A percentile compares a stretch with the other conserved stretches of the same genome.
phyloP scores from a whole-genome alignment of 2,797 vertebrate genomes.

The Parauchenoglanis punctatus region DNA sequence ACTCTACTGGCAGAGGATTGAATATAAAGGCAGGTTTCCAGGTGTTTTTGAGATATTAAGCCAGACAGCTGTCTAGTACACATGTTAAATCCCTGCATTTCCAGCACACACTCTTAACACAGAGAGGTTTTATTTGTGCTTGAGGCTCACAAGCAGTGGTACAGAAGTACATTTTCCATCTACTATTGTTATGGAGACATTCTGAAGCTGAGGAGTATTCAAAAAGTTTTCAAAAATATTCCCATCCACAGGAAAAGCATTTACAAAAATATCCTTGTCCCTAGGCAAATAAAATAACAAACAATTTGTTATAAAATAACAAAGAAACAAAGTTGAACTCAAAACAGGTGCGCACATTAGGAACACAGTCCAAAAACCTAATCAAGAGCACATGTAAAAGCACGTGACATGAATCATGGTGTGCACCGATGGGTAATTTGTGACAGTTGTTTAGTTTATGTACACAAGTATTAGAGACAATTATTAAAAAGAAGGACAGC shows the following conservation, averaged over 20 bases:
- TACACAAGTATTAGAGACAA: background rate
- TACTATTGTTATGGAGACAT: background rate
- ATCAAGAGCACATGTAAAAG: background rate
- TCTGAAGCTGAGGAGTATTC: background rate
- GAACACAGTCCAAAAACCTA: background rate
- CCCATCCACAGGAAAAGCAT: background rate
- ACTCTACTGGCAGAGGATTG: background rate
- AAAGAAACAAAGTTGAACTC: background rate
- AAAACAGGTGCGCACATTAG: background rate
- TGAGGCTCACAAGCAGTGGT: background rate
- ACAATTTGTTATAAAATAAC: background rate
- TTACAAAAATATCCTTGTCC: constrained; percentile 1
- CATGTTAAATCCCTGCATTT: background rate
- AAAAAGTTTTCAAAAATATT: background rate
- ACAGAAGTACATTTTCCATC: background rate
- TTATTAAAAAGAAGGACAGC: background rate
- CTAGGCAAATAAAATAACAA: background rate
- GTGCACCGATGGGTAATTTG: background rate
- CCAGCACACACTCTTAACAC: background rate
- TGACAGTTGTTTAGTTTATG: background rate
- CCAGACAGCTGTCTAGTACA: constrained; percentile 4
- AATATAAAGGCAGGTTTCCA: background rate
- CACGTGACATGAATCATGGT: background rate
- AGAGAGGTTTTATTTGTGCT: constrained; percentile 10
- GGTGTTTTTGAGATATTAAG: background rate